These are phyloP conservation scores for Capromys pilorides DNA, from an alignment of 2,797 vertebrate genomes.

Conservation along the genomic window DNA sequence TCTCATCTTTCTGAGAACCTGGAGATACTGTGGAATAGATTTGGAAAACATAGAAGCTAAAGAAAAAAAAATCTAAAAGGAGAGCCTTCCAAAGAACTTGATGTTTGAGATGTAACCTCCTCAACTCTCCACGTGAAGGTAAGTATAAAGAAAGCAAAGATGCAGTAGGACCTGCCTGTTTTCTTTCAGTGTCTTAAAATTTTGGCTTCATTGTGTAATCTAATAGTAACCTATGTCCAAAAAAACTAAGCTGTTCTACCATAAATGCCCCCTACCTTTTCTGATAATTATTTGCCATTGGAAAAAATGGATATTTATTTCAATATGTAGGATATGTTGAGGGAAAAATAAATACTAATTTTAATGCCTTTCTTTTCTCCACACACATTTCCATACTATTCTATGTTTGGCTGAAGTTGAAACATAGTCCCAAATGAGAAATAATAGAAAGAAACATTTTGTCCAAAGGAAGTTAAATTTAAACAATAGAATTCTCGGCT, in stretches of 20 bases:
- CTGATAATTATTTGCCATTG: neutral
- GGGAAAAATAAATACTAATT: neutral
- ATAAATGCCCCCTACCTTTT: neutral
- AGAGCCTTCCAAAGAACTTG: neutral
- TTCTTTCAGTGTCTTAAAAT: neutral
- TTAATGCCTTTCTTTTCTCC: neutral
- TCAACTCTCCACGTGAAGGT: neutral
- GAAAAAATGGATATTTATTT: neutral
- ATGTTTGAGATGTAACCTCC: neutral
- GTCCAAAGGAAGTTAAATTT: neutral
- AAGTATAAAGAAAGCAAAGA: constrained; percentile 23
- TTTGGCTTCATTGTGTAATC: neutral
- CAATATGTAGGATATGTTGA: neutral
- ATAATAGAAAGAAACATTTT: neutral
- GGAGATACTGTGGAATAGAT: neutral
- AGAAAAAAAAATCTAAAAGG: neutral
- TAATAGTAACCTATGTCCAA: neutral
- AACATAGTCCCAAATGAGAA: neutral
- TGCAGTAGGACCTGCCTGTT: neutral
- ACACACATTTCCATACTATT: neutral
- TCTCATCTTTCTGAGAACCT: neutral
- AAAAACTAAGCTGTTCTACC: neutral
- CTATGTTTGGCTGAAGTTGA: neutral
- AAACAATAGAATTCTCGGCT: neutral
- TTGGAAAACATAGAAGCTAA: neutral